Percentiles rank a stretch among this genome's conserved stretches.
These are phyloP conservation scores for Drosophila rhopaloa DNA, from an alignment of 1,140 invertebrate species.

Conservation along the genomic window DNA sequence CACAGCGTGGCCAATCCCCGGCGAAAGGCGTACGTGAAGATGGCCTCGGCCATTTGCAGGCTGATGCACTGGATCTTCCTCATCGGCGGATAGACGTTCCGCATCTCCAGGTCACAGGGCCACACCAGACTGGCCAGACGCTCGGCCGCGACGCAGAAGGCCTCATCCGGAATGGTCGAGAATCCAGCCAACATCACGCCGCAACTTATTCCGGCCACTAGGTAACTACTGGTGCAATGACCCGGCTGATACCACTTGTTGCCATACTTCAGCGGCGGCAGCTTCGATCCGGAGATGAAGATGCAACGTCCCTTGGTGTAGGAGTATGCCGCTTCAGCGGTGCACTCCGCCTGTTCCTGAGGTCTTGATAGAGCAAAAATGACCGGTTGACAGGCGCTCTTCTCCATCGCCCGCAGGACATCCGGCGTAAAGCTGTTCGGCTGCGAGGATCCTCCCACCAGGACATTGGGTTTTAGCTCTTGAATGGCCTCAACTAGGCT, in stretches of 20 bases:
- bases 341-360: slow-evolving; percentile 96
- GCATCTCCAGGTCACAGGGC: slow-evolving; percentile 92
- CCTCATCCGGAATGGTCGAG: slow-evolving; percentile 93
- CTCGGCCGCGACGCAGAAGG: slow-evolving; percentile 95
- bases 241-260: slow-evolving; percentile 93
- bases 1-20: slow-evolving; percentile 52
- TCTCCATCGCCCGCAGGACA: slow-evolving; percentile 93
- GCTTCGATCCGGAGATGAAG: slow-evolving; percentile 96
- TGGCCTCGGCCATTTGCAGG: slow-evolving; percentile 91
- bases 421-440: slow-evolving; percentile 93
- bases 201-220: slow-evolving; percentile 96
- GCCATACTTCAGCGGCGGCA: slow-evolving; percentile 91
- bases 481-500: slow-evolving; percentile 92
- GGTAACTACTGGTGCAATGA: slow-evolving; percentile 97
- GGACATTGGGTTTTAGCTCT: slow-evolving; percentile 91
- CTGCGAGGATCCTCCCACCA: slow-evolving; percentile 94
- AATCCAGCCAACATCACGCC: slow-evolving; percentile 93
- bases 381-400: slow-evolving; percentile 86
- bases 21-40: slow-evolving; percentile 86
- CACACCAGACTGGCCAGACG: slow-evolving; percentile 92
- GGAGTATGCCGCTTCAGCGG: slow-evolving; percentile 95
- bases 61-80: slow-evolving; percentile 94
- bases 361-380: slow-evolving; percentile 98
- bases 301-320: slow-evolving; percentile 91
- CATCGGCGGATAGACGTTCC: slow-evolving; percentile 96